Conservation (phyloP, 23 tunicate species). For the Trididemnum miniatum region DNA sequence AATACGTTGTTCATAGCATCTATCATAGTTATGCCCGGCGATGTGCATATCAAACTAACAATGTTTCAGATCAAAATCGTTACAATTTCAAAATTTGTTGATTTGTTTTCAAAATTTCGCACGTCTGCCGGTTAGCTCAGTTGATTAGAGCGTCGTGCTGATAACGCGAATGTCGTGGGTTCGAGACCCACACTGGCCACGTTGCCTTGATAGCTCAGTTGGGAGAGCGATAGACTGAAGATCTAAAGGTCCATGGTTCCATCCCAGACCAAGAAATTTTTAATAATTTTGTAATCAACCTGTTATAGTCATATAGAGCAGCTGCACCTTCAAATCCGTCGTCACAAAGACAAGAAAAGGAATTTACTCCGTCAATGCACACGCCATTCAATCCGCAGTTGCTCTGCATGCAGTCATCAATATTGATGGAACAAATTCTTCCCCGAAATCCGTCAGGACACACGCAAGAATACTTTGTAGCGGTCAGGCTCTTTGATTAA, state of each 20-base stretch:
- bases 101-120: too few relatives aligned
- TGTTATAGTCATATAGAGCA: not conserved
- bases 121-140: constrained; percentile 29
- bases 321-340: constrained; percentile 45
- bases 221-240: constrained; percentile 99
- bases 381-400: constrained; percentile 41
- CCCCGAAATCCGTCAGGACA: constrained; percentile 49
- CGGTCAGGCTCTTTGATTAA: too few relatives aligned
- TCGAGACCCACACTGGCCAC: constrained; percentile 77
- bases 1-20: too few relatives aligned
- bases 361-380: constrained; percentile 59
- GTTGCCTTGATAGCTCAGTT: constrained; percentile 93
- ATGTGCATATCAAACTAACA: too few relatives aligned
- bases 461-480: constrained; percentile 31
- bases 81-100: too few relatives aligned
- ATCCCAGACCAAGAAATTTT: constrained; percentile 73
- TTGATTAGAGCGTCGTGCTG: constrained; percentile 50
- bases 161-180: constrained; percentile 91
- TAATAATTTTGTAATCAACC: not conserved
- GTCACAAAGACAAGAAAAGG: constrained; percentile 46
- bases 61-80: too few relatives aligned
- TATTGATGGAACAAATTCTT: constrained; percentile 38
- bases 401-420: constrained; percentile 52
- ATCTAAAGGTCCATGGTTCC: constrained; percentile 94
- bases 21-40: too few relatives aligned